Conservation (phyloP, 2,797 vertebrate genomes). For the Coranthus polyacanthus region DNA sequence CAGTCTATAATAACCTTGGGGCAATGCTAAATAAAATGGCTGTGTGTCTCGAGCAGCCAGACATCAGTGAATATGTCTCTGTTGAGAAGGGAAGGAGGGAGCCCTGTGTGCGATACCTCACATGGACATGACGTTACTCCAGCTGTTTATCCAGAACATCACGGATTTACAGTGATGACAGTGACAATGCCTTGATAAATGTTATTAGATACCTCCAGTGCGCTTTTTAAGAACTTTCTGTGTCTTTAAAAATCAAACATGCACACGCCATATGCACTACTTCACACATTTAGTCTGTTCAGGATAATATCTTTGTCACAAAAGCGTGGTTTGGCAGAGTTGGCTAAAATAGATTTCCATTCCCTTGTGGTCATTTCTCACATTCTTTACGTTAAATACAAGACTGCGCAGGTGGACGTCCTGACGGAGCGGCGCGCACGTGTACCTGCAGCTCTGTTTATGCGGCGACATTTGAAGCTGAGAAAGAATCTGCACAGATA, state of each 20-base stretch:
- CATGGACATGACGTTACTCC: background rate
- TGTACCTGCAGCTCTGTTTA: conserved; percentile 49
- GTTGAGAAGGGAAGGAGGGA: conserved; percentile 16
- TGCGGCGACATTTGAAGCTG: conserved; percentile 14
- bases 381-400: conserved; percentile 22
- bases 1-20: conserved; percentile 59
- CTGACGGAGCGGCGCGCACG: conserved; percentile 2
- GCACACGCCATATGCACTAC: no score
- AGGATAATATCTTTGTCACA: background rate
- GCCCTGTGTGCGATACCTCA: conserved; percentile 17
- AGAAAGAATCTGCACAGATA: conserved; percentile 24
- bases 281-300: no score
- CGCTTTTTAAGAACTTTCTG: no score
- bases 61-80: conserved; percentile 28
- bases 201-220: no score
- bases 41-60: conserved; percentile 34
- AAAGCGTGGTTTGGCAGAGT: conserved; percentile 4
- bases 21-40: conserved; percentile 47
- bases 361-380: conserved; percentile 24
- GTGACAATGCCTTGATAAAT: no score
- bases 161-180: no score
- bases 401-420: conserved; percentile 2
- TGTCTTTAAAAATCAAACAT: no score
- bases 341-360: conserved; percentile 42
- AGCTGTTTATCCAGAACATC: no score